Conservation (phyloP, 2,113 vertebrate species). For the Cyrtonyx montezumae region DNA sequence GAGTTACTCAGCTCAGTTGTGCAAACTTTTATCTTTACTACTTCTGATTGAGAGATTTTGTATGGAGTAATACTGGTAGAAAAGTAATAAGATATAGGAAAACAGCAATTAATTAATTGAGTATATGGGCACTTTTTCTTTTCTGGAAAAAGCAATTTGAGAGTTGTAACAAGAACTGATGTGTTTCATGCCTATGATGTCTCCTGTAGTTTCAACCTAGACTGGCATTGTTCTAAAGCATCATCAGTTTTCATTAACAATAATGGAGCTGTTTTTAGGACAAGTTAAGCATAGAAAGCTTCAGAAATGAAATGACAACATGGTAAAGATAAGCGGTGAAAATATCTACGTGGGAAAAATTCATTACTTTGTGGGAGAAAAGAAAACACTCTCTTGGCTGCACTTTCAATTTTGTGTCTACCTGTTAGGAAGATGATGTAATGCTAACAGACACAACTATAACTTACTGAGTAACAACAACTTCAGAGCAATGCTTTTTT, state of each 20-base stretch:
- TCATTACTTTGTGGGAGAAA: neutral
- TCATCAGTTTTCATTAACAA: neutral
- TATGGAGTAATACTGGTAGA: neutral
- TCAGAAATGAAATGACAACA: neutral
- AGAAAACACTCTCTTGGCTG: neutral
- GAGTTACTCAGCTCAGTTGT: neutral
- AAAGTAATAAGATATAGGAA: neutral
- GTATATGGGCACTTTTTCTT: neutral
- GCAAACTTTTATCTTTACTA: neutral
- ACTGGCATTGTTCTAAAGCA: neutral
- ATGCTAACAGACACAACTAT: neutral
- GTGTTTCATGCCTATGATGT: neutral
- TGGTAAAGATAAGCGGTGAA: neutral
- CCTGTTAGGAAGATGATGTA: neutral
- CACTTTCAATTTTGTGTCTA: neutral
- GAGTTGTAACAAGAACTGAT: neutral
- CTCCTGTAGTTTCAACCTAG: neutral
- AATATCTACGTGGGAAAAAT: neutral
- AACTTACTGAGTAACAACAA: neutral
- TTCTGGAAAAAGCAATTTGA: neutral
- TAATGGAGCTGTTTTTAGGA: neutral
- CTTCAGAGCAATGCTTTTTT: neutral
- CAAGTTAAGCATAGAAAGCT: neutral
- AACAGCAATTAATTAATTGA: neutral
- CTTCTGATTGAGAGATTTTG: neutral